A percentile compares a stretch with the other conserved stretches of the same genome.
Conservation (phyloP, 2,113 vertebrate species). For the Pluvianellus socialis region DNA sequence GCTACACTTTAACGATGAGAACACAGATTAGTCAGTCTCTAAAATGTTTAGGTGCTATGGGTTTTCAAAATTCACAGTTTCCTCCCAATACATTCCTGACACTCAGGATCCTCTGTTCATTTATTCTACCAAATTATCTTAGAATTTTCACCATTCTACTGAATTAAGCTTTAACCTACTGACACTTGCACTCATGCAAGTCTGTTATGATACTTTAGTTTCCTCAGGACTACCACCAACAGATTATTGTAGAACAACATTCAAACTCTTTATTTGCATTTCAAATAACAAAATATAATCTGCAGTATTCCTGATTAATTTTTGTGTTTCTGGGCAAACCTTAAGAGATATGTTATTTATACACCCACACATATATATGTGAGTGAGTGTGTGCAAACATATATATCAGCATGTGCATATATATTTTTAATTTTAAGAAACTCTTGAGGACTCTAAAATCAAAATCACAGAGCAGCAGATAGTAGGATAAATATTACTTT, state of each 20-base stretch:
- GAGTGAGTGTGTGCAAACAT: too few species aligned
- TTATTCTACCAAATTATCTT: background rate
- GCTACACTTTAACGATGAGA: background rate
- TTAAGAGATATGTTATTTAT: background rate
- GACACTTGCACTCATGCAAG: fast-evolving
- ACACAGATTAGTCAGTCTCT: background rate
- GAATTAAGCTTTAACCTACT: background rate
- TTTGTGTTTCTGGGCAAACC: background rate
- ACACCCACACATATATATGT: background rate
- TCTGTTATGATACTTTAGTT: background rate
- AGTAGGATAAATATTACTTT: background rate
- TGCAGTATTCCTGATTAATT: background rate
- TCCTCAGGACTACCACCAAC: background rate
- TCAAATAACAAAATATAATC: background rate
- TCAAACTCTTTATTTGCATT: background rate
- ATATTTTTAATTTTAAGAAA: background rate
- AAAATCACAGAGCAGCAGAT: background rate
- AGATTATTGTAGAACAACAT: background rate
- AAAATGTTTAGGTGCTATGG: background rate
- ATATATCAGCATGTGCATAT: background rate
- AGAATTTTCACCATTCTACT: background rate
- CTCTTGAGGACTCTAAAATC: background rate
- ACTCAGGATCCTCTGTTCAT: background rate
- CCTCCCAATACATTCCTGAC: background rate
- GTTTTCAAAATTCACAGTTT: background rate